These are phyloP conservation scores for Stegostoma tigrinum DNA, from an alignment of 2,113 vertebrate genomes.

Conservation along the genomic window DNA sequence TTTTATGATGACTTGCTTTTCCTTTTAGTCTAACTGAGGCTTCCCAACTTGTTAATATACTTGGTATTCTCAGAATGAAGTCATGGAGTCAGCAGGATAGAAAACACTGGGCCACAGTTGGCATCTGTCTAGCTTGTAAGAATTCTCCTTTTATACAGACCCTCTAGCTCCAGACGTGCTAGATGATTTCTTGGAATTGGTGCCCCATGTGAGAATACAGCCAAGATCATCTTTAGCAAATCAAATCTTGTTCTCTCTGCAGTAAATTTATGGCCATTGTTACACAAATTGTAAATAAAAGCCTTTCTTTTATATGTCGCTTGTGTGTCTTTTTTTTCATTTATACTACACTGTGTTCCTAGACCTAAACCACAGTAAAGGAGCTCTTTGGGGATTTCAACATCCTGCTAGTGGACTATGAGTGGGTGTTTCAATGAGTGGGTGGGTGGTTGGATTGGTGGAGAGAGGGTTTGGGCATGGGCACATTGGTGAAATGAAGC, in stretches of 20 bases:
- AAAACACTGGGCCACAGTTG: not conserved
- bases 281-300: not conserved
- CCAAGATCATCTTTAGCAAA: not conserved
- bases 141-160: conserved; percentile 5
- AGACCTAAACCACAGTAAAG: not conserved
- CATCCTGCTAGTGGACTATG: not conserved
- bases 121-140: not conserved
- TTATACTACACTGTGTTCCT: not conserved
- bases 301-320: not conserved
- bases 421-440: not conserved
- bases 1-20: conserved; percentile 4
- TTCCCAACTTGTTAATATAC: not conserved
- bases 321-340: not conserved
- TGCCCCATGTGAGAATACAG: not conserved
- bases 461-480: not conserved
- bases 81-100: not conserved
- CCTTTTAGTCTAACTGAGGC: not conserved
- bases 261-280: not conserved
- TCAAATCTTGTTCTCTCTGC: not conserved
- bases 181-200: not conserved
- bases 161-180: not conserved
- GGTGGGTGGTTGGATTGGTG: not conserved
- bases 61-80: conserved; percentile 20
- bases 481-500: too few species aligned
- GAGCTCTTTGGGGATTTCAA: not conserved